phyloP scores from a whole-genome alignment of 2,888 invertebrate genomes.

The Tiliacea citrago region DNA sequence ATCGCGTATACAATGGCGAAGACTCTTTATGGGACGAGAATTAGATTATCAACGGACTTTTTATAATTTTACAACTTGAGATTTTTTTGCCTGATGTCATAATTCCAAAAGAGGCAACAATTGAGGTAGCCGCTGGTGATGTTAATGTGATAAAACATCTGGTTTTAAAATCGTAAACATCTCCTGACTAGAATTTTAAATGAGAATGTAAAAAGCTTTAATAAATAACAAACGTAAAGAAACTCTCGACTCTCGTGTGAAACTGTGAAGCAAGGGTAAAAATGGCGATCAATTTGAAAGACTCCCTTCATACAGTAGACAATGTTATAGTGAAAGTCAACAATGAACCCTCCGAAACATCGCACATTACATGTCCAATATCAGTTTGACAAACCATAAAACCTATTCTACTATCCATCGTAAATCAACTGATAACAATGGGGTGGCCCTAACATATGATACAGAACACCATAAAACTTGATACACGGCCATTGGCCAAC shows the following conservation, averaged over 20 bases:
- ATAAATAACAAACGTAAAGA: conserved; percentile 5
- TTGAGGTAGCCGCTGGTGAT: conserved; percentile 55
- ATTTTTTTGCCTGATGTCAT: conserved; percentile 45
- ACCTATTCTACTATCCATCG: conserved; percentile 75
- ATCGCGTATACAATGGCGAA: conserved; percentile 68
- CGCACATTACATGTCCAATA: conserved; percentile 72
- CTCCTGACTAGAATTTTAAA: conserved; percentile 40
- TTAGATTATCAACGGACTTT: conserved; percentile 62
- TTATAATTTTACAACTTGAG: conserved; percentile 47
- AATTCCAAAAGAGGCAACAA: conserved; percentile 51
- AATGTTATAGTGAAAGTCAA: conserved; percentile 61
- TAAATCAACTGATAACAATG: conserved; percentile 74
- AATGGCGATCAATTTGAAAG: conserved; percentile 17
- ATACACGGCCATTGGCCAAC: conserved; percentile 28
- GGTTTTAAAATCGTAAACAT: conserved; percentile 43
- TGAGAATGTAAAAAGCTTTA: not conserved
- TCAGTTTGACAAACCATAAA: conserved; percentile 82
- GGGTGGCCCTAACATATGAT: conserved; percentile 63
- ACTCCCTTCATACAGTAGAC: conserved; percentile 56
- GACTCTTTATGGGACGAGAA: conserved; percentile 65
- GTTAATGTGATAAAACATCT: conserved; percentile 37
- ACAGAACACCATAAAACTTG: conserved; percentile 45
- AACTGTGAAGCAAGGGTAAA: conserved; percentile 48
- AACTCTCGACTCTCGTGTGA: conserved; percentile 49
- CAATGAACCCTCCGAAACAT: conserved; percentile 63